Base-by-base conservation (phyloP, 2,888 invertebrate genomes). In the Zaprionus obscuricornis region DNA sequence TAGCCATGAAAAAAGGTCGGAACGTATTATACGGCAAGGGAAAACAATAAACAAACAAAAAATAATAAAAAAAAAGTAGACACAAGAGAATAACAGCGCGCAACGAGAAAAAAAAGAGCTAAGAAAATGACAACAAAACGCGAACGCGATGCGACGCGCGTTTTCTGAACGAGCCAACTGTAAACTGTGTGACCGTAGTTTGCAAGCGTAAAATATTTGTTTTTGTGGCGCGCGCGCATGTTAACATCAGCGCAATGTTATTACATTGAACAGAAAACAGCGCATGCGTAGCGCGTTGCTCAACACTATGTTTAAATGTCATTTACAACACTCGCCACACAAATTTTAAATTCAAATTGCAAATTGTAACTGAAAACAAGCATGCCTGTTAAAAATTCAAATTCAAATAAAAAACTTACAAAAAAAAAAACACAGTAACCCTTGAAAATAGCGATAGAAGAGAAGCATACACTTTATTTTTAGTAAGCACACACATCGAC, bases 91-190 rank as follows among this genome's bases (percentile, higher is more conserved):
- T 39, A 47, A 63, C 54, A 60, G 58, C 49, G 55, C 65, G 40
- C 29, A 69, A 49, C 20, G 49, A 37, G 18, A 20, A 33, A 39
- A 46, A 64, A 47, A 13, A 20, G 24, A 43, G 20, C 39, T 27
- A 11, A 56, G 42, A 66, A 84, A 73, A 57, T 68, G 55, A 76
- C 59, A 82, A 85, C 73, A 75, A 75, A 72, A 67, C 72, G 52
- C 66, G 52, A 52, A 59, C 68, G 73, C 73, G 73, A 8, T 10
- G 75, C 76, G 84, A 84, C 82, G 83, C 84, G 84, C 84, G 83
- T 79, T 75, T 83, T 67, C 63, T 47, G 46, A 68, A 66, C 68
- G 43, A 72, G 39, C 60, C 62, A 55, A 55, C 50, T 60, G 34
- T 47, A 13, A 17, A 42, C 68, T 46, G 73, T 72, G 73, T 68